phyloP scores from a whole-genome alignment of 2,113 vertebrate genomes.

The Dipodomys ordii region DNA sequence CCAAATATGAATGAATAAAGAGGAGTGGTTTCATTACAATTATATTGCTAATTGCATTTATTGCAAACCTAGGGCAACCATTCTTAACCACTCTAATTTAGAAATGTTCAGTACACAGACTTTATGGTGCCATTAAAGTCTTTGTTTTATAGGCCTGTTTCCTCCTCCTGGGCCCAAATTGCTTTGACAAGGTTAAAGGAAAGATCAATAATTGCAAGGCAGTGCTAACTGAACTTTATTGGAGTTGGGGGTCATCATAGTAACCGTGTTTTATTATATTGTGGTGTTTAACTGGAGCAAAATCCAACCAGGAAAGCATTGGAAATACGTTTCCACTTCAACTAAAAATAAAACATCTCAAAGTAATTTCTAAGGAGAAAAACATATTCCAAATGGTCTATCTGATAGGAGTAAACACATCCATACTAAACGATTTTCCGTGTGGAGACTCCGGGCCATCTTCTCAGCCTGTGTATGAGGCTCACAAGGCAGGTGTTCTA shows the following conservation, averaged over 20 bases:
- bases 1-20: neutral
- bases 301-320: neutral
- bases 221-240: neutral
- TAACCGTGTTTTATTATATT: neutral
- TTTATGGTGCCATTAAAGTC: constrained; percentile 45
- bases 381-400: neutral
- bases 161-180: neutral
- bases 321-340: neutral
- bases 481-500: too few species aligned
- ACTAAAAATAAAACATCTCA: neutral
- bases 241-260: neutral
- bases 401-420: neutral
- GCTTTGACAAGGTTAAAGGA: neutral
- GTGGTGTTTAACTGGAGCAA: neutral
- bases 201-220: constrained; percentile 57
- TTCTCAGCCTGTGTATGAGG: neutral
- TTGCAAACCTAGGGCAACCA: neutral
- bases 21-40: neutral
- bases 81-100: constrained; percentile 36
- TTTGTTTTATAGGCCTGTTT: constrained; percentile 55
- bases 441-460: neutral
- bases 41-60: constrained; percentile 42
- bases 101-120: neutral
- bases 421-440: neutral
- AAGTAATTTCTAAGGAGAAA: neutral